Evolutionary conservation across 2,888 invertebrate genomes (phyloP).

Genomic region (Luffia ferchaultella): DNA sequence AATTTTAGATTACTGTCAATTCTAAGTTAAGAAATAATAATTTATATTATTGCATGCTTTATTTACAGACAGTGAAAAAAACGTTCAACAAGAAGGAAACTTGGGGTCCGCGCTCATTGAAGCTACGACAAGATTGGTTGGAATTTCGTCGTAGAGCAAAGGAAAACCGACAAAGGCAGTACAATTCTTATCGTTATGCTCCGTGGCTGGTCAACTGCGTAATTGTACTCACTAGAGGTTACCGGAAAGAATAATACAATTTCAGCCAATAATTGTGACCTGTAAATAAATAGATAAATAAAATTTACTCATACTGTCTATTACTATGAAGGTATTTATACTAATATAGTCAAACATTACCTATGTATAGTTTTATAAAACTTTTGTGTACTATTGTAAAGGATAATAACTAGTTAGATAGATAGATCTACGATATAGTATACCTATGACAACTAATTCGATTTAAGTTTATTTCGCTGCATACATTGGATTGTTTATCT

Average conservation of each 20-base stretch:
- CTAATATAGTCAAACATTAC: too few relatives aligned
- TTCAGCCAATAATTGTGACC: neutral
- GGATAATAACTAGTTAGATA: too few relatives aligned
- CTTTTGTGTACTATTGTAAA: too few relatives aligned
- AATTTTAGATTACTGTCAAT: too few relatives aligned
- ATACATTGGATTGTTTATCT: too few relatives aligned
- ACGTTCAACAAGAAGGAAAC: constrained; percentile 47
- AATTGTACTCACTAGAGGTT: neutral
- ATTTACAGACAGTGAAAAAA: constrained; percentile 43
- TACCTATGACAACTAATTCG: too few relatives aligned
- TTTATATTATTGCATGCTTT: neutral
- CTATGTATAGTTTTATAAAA: too few relatives aligned
- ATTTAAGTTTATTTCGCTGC: too few relatives aligned
- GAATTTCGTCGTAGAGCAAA: constrained; percentile 56
- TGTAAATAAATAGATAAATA: neutral
- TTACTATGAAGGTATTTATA: too few relatives aligned
- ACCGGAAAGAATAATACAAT: neutral
- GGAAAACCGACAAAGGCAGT: constrained; percentile 19
- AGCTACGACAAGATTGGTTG: constrained; percentile 60
- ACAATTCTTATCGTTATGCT: neutral
- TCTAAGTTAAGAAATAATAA: too few relatives aligned
- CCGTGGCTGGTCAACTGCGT: neutral
- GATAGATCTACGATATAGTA: too few relatives aligned
- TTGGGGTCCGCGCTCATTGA: constrained; percentile 71
- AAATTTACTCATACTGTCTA: too few relatives aligned